A percentile compares a stretch with the other conserved stretches of the same genome.
Evolutionary conservation across 2,888 invertebrate genomes (phyloP).

Genomic region (Drosophila mettleri): DNA sequence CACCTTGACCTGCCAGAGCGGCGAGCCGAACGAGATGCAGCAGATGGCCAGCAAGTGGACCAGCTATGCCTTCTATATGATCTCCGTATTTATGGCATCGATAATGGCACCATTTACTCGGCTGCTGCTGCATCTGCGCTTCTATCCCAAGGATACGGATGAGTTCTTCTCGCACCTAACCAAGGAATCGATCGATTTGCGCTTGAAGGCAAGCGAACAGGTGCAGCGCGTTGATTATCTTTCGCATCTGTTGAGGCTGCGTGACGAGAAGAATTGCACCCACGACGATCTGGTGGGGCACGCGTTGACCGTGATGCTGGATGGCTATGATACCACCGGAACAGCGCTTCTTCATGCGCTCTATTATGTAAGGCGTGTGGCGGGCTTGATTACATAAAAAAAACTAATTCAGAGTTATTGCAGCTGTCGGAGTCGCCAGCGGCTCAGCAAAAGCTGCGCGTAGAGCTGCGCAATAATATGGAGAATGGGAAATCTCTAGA

Average conservation of each 20-base stretch:
- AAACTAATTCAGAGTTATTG: not conserved
- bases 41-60: conserved; percentile 69
- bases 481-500: conserved; percentile 38
- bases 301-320: conserved; percentile 77
- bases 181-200: conserved; percentile 70
- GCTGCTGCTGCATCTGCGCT: conserved; percentile 57
- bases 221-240: conserved; percentile 76
- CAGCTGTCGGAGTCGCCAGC: conserved; percentile 67
- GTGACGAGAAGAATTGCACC: conserved; percentile 71
- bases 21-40: conserved; percentile 52
- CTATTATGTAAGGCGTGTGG: conserved; percentile 66
- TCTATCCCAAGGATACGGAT: conserved; percentile 87
- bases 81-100: conserved; percentile 63
- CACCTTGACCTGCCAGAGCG: conserved; percentile 41
- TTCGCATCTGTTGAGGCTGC: conserved; percentile 75
- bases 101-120: conserved; percentile 63
- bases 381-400: accelerated
- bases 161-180: conserved; percentile 76
- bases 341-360: conserved; percentile 69
- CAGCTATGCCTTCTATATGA: conserved; percentile 51
- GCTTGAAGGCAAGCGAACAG: conserved; percentile 49
- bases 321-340: conserved; percentile 83
- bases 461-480: conserved; percentile 58
- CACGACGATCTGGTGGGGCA: conserved; percentile 79
- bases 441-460: conserved; percentile 73